These are phyloP conservation scores for Neoarius graeffei DNA, from an alignment of 2,113 vertebrate species.

Conservation along the genomic window DNA sequence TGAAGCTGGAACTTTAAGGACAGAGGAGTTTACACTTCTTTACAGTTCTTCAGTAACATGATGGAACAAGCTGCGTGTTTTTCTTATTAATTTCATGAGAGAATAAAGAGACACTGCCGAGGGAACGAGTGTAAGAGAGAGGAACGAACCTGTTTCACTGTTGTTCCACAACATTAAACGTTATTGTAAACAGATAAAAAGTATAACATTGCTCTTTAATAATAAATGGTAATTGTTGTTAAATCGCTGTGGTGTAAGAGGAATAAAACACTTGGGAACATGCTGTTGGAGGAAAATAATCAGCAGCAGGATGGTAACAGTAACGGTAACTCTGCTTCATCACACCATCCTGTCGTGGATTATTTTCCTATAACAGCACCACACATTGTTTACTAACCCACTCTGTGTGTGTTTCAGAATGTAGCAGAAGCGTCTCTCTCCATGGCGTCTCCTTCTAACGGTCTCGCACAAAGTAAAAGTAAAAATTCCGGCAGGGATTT, in stretches of 20 bases:
- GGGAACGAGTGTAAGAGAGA: neutral
- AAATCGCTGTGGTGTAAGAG: neutral
- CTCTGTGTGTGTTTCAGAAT: conserved; percentile 40
- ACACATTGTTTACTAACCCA: neutral
- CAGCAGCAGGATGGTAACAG: neutral
- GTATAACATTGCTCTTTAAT: too few species aligned
- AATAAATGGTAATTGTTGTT: too few species aligned
- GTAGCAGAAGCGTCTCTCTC: neutral
- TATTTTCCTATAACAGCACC: neutral
- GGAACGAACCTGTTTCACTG: neutral
- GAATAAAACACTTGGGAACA: neutral
- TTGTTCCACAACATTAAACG: neutral
- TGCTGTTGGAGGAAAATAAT: neutral
- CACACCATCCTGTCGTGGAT: neutral
- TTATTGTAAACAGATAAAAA: too few species aligned
- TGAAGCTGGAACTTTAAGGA: too few species aligned
- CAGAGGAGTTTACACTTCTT: too few species aligned
- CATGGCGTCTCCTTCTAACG: conserved; percentile 20
- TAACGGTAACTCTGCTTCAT: neutral
- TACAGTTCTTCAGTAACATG: too few species aligned
- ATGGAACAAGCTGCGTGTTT: too few species aligned
- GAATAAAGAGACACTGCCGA: neutral
- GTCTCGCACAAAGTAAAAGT: conserved; percentile 50
- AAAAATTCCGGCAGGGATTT: conserved; percentile 60
- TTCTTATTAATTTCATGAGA: neutral